These are phyloP conservation scores for Drosophila trapezifrons DNA, from an alignment of 1,140 invertebrate genomes.

Conservation along the genomic window DNA sequence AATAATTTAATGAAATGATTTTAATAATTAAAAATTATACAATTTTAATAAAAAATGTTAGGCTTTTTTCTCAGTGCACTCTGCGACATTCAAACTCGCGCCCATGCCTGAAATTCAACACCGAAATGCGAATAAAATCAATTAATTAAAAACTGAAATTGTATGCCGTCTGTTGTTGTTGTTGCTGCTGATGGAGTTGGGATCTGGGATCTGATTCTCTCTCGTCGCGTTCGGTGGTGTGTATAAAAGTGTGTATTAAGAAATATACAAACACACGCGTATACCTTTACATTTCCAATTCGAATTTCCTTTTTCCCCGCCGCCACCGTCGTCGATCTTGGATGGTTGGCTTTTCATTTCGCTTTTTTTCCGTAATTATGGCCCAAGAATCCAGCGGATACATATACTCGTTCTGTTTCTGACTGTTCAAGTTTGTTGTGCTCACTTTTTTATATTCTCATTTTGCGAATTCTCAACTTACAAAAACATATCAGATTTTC, in stretches of 20 bases:
- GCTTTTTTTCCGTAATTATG: slow-evolving; percentile 65
- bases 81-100: slow-evolving; percentile 66
- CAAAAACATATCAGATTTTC: slow-evolving; percentile 80
- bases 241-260: not conserved
- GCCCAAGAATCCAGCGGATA: slow-evolving; percentile 66
- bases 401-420: slow-evolving; percentile 52
- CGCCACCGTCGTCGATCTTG: slow-evolving; percentile 18
- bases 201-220: slow-evolving; percentile 53
- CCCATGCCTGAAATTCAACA: slow-evolving; percentile 76
- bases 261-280: slow-evolving; percentile 23
- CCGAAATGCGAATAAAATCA: slow-evolving; percentile 82
- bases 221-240: slow-evolving; percentile 14
- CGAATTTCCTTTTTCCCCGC: slow-evolving; percentile 24
- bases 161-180: slow-evolving; percentile 49
- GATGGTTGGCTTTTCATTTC: slow-evolving; percentile 33
- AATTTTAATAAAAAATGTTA: not conserved
- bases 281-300: slow-evolving; percentile 36
- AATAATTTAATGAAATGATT: no score
- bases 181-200: slow-evolving; percentile 43
- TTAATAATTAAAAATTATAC: no score
- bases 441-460: slow-evolving; percentile 23
- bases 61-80: not conserved
- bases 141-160: slow-evolving; percentile 82
- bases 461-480: slow-evolving; percentile 78
- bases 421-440: slow-evolving; percentile 29